phyloP scores from a whole-genome alignment of 2,797 vertebrate genomes.

The Hydrocynus forskahlii region DNA sequence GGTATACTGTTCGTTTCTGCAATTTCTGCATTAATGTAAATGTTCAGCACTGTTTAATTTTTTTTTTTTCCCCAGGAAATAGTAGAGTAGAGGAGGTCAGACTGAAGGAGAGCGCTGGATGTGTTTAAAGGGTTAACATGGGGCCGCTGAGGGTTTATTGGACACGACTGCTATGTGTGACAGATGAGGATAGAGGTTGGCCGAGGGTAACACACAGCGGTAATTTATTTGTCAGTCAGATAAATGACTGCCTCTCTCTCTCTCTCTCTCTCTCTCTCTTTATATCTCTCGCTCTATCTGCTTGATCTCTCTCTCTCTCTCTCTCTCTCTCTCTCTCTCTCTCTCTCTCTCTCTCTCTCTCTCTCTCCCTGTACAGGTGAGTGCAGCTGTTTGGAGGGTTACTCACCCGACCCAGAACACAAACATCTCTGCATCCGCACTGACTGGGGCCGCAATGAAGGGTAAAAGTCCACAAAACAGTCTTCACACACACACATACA shows the following conservation, averaged over 20 bases:
- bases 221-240: constrained; percentile 53
- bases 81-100: not conserved
- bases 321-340: constrained; percentile 29
- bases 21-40: too few species aligned
- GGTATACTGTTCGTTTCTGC: too few species aligned
- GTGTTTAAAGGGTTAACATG: not conserved
- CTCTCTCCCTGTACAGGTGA: constrained; percentile 80
- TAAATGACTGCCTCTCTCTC: constrained; percentile 58
- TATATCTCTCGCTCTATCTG: constrained; percentile 25
- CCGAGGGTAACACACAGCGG: not conserved
- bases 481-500: constrained; percentile 38
- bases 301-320: not conserved
- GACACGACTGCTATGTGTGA: constrained; percentile 26
- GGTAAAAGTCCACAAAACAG: constrained; percentile 78
- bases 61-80: too few species aligned
- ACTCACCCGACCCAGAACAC: constrained; percentile 89
- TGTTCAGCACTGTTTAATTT: too few species aligned
- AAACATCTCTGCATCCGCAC: constrained; percentile 92
- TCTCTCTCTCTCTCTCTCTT: constrained; percentile 30
- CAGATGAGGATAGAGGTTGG: constrained; percentile 18
- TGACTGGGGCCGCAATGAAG: constrained; percentile 97
- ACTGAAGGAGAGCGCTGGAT: not conserved
- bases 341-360: constrained; percentile 13
- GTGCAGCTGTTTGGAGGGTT: constrained; percentile 97
- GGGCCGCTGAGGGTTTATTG: constrained; percentile 45